A percentile compares a stretch with the other conserved stretches of the same genome.
Conservation (phyloP, 2,888 invertebrate genomes). For the Balanococcus diminutus region DNA sequence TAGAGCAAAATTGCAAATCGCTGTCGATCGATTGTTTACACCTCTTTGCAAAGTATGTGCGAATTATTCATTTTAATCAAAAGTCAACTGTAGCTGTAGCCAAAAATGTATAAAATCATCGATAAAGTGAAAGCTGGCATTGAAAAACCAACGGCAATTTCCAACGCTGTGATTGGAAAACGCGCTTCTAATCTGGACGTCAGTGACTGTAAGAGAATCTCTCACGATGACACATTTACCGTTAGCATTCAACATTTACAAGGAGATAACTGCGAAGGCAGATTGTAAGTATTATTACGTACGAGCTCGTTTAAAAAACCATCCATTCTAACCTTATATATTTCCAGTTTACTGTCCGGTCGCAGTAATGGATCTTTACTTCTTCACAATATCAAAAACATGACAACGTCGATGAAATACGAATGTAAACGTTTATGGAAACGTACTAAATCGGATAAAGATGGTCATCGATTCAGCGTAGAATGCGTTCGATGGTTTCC, state of each 20-base stretch:
- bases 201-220: slow-evolving; percentile 9
- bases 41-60: background rate
- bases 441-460: slow-evolving; percentile 28
- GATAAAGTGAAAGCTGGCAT: slow-evolving; percentile 43
- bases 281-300: slow-evolving; percentile 49
- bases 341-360: slow-evolving; percentile 55
- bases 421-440: slow-evolving; percentile 51
- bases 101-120: slow-evolving; percentile 29
- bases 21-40: too few species aligned
- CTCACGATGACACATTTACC: slow-evolving; percentile 19
- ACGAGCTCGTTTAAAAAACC: background rate
- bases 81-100: too few species aligned
- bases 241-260: slow-evolving; percentile 45
- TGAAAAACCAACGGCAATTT: slow-evolving; percentile 13
- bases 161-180: slow-evolving; percentile 25
- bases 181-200: slow-evolving; percentile 11
- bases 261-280: slow-evolving; percentile 48
- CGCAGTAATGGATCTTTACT: slow-evolving; percentile 54
- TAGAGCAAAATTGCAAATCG: too few species aligned
- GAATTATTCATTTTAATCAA: too few species aligned
- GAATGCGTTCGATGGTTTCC: slow-evolving; percentile 57
- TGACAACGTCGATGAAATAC: slow-evolving; percentile 3
- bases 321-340: background rate
- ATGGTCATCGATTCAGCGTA: slow-evolving; percentile 49
- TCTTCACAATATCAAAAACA: slow-evolving; percentile 54